Conservation (phyloP, 2,888 invertebrate species). For the Malthinus seriepunctatus region DNA sequence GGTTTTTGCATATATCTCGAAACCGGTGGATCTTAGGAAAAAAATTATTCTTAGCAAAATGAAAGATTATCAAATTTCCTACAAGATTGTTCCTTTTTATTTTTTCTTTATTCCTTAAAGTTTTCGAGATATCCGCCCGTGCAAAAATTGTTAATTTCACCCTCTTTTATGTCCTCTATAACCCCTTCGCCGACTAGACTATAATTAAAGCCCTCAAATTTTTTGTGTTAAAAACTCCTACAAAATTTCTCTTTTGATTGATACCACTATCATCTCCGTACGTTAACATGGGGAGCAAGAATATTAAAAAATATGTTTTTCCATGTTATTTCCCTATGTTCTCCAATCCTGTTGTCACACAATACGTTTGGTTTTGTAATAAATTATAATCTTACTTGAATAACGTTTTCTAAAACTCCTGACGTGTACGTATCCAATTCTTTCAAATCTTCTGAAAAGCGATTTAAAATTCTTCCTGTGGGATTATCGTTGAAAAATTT, state of each 20-base stretch:
- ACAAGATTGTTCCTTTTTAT: too few species aligned
- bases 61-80: too few species aligned
- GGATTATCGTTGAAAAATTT: constrained; percentile 72
- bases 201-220: background rate
- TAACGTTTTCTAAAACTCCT: constrained; percentile 7
- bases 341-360: background rate
- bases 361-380: background rate
- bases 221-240: constrained; percentile 61
- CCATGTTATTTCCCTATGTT: background rate
- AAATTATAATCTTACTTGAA: constrained; percentile 60
- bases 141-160: too few species aligned
- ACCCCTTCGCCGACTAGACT: too few species aligned
- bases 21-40: too few species aligned
- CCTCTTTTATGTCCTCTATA: too few species aligned
- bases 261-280: constrained; percentile 40
- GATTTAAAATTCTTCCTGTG: constrained; percentile 65
- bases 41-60: too few species aligned
- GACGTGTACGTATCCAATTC: constrained; percentile 17
- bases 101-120: too few species aligned
- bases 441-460: constrained; percentile 68
- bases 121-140: too few species aligned
- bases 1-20: too few species aligned
- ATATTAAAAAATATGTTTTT: too few species aligned
- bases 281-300: too few species aligned
- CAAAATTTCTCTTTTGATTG: constrained; percentile 62